Conservation (phyloP, 2,888 invertebrate species). For the Chirona hameri region DNA sequence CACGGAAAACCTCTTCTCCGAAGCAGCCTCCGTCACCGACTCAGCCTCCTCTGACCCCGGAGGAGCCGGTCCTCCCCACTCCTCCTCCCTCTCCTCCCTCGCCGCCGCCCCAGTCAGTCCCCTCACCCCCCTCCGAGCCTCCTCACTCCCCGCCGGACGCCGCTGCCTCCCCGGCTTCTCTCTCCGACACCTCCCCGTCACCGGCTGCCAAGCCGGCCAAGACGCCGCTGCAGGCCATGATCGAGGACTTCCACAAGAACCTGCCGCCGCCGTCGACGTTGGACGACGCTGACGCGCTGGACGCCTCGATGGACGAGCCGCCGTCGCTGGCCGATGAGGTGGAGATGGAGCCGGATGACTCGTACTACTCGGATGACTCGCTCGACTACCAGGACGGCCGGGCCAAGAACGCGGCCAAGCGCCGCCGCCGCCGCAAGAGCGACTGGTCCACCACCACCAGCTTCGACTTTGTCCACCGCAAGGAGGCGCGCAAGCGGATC, state of each 20-base stretch:
- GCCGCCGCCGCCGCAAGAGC: slow-evolving; percentile 24
- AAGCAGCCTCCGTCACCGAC: slow-evolving; percentile 27
- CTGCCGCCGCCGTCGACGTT: slow-evolving; percentile 36
- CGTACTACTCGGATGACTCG: slow-evolving; percentile 72
- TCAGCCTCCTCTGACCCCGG: neutral
- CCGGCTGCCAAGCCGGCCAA: neutral
- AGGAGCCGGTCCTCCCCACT: neutral
- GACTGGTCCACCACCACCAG: slow-evolving; percentile 28
- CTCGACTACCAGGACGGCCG: slow-evolving; percentile 45
- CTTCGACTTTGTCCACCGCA: slow-evolving; percentile 22
- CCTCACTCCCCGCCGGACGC: slow-evolving; percentile 31
- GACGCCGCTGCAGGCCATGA: slow-evolving; percentile 39
- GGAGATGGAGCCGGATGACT: slow-evolving; percentile 54
- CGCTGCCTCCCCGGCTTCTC: neutral
- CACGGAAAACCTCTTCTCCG: neutral
- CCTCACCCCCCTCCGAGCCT: slow-evolving; percentile 31
- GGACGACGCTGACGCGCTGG: neutral
- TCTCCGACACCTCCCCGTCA: neutral
- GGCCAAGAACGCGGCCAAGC: neutral
- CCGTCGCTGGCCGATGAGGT: slow-evolving; percentile 41
- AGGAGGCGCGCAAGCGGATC: slow-evolving; percentile 9
- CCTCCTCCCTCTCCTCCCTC: slow-evolving; percentile 22
- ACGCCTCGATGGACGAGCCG: neutral
- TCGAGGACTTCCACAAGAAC: slow-evolving; percentile 38
- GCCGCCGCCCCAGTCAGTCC: slow-evolving; percentile 35